These are phyloP conservation scores for Chaenogobius annularis DNA, from an alignment of 2,113 vertebrate species.

Conservation along the genomic window DNA sequence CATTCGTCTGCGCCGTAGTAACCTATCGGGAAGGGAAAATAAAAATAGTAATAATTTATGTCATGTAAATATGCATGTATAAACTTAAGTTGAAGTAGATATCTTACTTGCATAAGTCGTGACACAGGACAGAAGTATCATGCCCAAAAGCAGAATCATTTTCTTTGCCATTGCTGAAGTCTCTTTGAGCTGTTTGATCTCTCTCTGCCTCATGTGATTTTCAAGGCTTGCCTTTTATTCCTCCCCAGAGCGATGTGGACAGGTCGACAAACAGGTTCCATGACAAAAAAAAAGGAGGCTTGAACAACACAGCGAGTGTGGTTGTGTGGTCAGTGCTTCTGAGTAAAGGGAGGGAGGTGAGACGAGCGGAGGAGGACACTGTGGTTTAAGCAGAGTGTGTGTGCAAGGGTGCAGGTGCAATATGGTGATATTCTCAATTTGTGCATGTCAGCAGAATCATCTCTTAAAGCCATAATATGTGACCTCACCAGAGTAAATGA, in stretches of 20 bases:
- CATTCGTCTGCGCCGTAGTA: background rate
- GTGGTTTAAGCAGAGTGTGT: background rate
- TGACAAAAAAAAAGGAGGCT: conserved; percentile 19
- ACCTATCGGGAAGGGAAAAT: conserved; percentile 10
- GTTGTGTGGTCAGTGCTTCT: conserved; percentile 40
- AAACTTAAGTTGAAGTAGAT: background rate
- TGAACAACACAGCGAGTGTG: background rate
- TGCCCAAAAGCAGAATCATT: conserved; percentile 18
- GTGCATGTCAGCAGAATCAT: background rate
- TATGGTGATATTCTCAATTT: conserved; percentile 1
- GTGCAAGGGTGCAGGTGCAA: conserved; percentile 41
- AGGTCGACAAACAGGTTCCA: conserved; percentile 25
- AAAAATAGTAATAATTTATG: background rate
- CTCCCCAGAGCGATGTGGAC: background rate
- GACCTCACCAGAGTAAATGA: background rate
- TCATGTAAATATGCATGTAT: background rate
- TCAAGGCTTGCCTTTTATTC: conserved; percentile 21
- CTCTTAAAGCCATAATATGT: background rate
- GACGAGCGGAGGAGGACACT: background rate
- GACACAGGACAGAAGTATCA: conserved; percentile 22
- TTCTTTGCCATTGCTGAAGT: conserved; percentile 43
- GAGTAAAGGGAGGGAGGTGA: background rate
- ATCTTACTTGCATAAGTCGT: conserved; percentile 31
- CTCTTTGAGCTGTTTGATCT: conserved; percentile 8
- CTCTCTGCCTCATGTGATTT: conserved; percentile 4